Percentiles rank a stretch among this genome's conserved stretches.
Conservation (phyloP, 2,113 vertebrate genomes). For the Tenrec ecaudatus region DNA sequence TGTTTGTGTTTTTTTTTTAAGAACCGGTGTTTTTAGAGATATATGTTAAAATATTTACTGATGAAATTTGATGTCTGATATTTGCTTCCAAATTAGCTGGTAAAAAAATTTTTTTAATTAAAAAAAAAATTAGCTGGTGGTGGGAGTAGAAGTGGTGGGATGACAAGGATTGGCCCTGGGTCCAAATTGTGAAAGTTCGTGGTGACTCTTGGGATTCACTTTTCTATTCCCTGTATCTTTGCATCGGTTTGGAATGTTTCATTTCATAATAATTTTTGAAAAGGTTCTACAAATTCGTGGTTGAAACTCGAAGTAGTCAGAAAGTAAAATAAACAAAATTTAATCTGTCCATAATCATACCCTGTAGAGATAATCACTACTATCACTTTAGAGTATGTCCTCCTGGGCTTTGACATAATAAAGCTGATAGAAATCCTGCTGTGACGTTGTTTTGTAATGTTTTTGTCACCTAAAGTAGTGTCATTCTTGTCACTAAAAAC, state of each 20-base stretch:
- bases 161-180: neutral
- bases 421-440: slow-evolving; percentile 46
- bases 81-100: neutral
- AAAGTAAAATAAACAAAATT: slow-evolving; percentile 52
- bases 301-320: slow-evolving; percentile 57
- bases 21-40: neutral
- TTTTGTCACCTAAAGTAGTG: slow-evolving; percentile 46
- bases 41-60: neutral
- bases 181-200: neutral
- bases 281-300: slow-evolving; percentile 32
- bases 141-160: neutral
- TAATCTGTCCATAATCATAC: slow-evolving; percentile 52
- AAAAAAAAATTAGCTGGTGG: too few relatives aligned
- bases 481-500: slow-evolving; percentile 66
- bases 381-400: slow-evolving; percentile 37
- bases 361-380: slow-evolving; percentile 59
- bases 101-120: too few relatives aligned
- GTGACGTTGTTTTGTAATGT: slow-evolving; percentile 53
- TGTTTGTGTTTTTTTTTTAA: neutral
- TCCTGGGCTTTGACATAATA: slow-evolving; percentile 60
- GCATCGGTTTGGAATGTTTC: slow-evolving; percentile 30
- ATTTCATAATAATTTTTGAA: slow-evolving; percentile 4
- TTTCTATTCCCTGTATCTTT: slow-evolving; percentile 44
- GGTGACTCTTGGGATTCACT: neutral
- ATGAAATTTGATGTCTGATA: slow-evolving; percentile 1